Base-by-base conservation (phyloP, 1,140 invertebrate species). In the Panulirus ornatus region DNA sequence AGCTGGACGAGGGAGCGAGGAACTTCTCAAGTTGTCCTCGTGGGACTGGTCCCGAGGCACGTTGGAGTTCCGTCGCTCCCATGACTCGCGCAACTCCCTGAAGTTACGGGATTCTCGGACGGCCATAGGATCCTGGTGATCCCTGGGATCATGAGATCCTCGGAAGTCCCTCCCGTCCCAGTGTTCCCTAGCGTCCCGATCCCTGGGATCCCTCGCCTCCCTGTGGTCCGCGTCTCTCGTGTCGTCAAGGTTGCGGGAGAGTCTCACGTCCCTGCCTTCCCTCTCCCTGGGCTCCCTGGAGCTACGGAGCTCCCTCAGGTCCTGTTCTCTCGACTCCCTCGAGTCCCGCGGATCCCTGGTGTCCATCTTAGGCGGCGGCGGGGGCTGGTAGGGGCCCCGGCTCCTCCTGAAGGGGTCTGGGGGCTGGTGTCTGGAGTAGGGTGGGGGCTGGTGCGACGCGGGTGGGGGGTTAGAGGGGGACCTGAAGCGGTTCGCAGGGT, bases 401-500 rank as follows among this genome's bases (percentile, higher is more conserved):
- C 36, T 14, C 36, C 54, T 9, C 70, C 90, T 73, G 19, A 38
- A 8, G 3, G 83, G 84, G 22, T 86, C 81, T 14, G 88, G 88
- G 14, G 88, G 88, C 83, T 82, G 83, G 36, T 90, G 89, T 66
- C 89, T 84, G 36, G 90, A 88, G 73, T 88, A 89, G 19, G 92
- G 92, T 9, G 88, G 86, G 47, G 92, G 92, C 47, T 92, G 89
- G 30, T 90, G 73, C 38, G 86, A 86, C 2, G 84, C 40, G 2
- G 92, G 90, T 8, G 91, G 89, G 5, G 91, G 91, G 27, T 92
- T 92, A 14, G 91, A 92, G 22, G 91, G 91, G 2, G 91, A 92
- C n/a, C 91, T 34, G 73, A 75, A 88, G 16, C 90, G 78, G 1
- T 6, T 38, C 22, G 36, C 42, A 2, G 66, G 58, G 0, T 82